Evolutionary conservation across 1,140 invertebrate species (phyloP).

Genomic region (Batillaria attramentaria): DNA sequence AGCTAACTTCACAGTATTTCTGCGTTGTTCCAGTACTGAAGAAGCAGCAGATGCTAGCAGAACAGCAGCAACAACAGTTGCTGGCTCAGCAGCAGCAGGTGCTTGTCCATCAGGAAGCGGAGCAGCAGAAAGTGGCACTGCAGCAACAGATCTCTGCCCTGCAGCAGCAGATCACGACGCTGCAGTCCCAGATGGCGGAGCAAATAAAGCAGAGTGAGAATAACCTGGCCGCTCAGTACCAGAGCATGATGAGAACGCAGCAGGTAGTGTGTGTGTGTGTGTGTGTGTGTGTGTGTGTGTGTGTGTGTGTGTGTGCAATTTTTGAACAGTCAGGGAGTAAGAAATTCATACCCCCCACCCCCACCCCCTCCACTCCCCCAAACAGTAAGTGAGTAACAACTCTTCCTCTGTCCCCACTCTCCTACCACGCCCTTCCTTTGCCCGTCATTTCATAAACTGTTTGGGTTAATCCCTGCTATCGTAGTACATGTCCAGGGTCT

Average conservation of each 20-base stretch:
- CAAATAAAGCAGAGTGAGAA: slow-evolving; percentile 95
- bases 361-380: too few species aligned
- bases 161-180: slow-evolving; percentile 82
- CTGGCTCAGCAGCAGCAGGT: slow-evolving; percentile 71
- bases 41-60: slow-evolving; percentile 79
- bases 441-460: too few species aligned
- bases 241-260: slow-evolving; percentile 76
- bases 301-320: background rate
- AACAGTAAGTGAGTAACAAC: too few species aligned
- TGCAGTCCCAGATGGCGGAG: slow-evolving; percentile 79
- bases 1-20: background rate
- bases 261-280: slow-evolving; percentile 59
- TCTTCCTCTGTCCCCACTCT: too few species aligned
- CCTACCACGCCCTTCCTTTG: too few species aligned
- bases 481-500: too few species aligned
- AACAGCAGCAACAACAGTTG: slow-evolving; percentile 71
- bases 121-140: slow-evolving; percentile 41
- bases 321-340: too few species aligned
- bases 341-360: too few species aligned
- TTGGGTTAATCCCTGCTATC: too few species aligned
- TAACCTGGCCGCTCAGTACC: slow-evolving; percentile 94
- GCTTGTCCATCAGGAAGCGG: slow-evolving; percentile 39
- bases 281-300: background rate
- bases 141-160: slow-evolving; percentile 65
- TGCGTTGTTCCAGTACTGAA: slow-evolving; percentile 75